Evolutionary conservation across 2,888 invertebrate genomes (phyloP).

Genomic region (Ophioninae sp.): DNA sequence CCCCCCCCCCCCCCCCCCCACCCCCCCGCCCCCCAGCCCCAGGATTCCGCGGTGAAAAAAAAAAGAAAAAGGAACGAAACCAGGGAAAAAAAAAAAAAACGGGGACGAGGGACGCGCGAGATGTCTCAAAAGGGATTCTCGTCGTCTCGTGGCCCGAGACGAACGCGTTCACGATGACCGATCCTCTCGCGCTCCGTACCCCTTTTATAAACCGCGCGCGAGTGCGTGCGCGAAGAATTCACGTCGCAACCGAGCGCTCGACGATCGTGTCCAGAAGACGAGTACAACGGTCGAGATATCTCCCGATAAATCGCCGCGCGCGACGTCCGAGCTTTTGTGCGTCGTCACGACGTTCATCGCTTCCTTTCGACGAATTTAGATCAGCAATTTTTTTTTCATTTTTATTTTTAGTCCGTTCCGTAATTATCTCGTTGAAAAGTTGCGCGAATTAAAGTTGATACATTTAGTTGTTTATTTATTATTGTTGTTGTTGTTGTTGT

Average conservation of each 20-base stretch:
- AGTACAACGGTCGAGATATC: neutral
- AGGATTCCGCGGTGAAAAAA: conserved; percentile 39
- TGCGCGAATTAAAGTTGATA: too few species aligned
- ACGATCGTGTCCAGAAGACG: neutral
- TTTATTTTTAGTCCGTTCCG: too few species aligned
- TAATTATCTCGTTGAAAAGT: too few species aligned
- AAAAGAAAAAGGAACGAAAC: conserved; percentile 7
- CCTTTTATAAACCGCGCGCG: conserved; percentile 2
- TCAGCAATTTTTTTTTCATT: too few species aligned
- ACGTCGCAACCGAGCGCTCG: neutral
- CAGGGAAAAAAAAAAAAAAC: conserved; percentile 8
- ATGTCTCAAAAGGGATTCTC: conserved; percentile 48
- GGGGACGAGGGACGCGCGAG: conserved; percentile 34
- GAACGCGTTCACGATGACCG: conserved; percentile 34
- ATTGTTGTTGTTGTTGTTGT: too few species aligned
- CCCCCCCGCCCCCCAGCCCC: too few species aligned
- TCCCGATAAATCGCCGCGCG: neutral
- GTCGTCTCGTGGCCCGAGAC: conserved; percentile 33
- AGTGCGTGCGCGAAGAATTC: neutral
- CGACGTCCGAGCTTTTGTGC: neutral
- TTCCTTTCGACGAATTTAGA: too few species aligned
- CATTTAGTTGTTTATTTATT: too few species aligned
- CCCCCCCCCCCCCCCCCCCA: conserved; percentile 31
- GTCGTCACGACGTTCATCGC: too few species aligned
- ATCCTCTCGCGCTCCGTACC: conserved; percentile 18